Conservation (phyloP, 2,888 invertebrate species). For the Eurois occulta region DNA sequence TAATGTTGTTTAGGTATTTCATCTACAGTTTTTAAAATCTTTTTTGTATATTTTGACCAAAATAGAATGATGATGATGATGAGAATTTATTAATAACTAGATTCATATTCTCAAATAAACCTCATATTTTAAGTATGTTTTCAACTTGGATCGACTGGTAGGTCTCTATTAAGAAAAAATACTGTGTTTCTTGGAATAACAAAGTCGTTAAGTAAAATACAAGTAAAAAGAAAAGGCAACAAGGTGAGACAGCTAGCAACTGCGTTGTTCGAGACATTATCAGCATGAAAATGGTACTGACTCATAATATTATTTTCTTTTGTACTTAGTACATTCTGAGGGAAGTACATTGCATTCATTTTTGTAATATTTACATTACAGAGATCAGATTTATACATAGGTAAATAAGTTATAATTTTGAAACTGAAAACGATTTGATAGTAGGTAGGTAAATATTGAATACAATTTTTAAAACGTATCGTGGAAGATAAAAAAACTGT, state of each 20-base stretch:
- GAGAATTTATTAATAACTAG: not conserved
- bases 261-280: slow-evolving; percentile 31
- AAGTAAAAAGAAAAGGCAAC: slow-evolving; percentile 21
- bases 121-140: not conserved
- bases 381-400: not conserved
- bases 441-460: not conserved
- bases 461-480: not conserved
- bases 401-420: not conserved
- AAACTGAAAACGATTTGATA: not conserved
- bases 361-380: not conserved
- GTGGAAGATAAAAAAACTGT: not conserved
- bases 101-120: not conserved
- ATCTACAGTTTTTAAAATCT: no score
- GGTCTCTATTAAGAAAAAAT: not conserved
- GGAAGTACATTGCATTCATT: not conserved
- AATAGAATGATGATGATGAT: not conserved
- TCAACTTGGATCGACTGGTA: not conserved
- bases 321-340: slow-evolving; percentile 2
- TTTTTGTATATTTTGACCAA: not conserved
- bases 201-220: slow-evolving; percentile 27
- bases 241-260: slow-evolving; percentile 14
- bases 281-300: slow-evolving; percentile 32
- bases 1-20: no score
- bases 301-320: slow-evolving; percentile 35
- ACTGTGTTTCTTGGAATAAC: not conserved